These are phyloP conservation scores for Vollenhovia emeryi DNA, from an alignment of 1,140 invertebrate genomes.

Conservation along the genomic window DNA sequence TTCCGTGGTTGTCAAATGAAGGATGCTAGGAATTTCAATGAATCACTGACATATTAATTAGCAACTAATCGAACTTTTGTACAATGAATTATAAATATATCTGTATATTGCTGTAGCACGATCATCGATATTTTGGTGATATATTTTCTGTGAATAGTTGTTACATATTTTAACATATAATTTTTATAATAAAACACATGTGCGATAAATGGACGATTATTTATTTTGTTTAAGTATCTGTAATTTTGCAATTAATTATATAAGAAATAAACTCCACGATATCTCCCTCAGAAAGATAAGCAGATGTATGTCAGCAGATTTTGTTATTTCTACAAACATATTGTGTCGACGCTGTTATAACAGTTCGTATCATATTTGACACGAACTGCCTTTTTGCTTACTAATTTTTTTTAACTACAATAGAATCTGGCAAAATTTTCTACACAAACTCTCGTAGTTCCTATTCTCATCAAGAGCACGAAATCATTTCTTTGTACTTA, in stretches of 20 bases:
- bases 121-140: conserved; percentile 5
- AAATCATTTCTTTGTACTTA: no score
- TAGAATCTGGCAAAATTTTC: no score
- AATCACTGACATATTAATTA: conserved; percentile 60
- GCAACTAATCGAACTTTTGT: not conserved
- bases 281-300: not conserved
- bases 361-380: no score
- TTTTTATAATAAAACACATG: conserved; percentile 7
- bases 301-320: no score
- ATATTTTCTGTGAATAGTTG: not conserved
- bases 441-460: no score
- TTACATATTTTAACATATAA: not conserved
- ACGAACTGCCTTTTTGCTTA: no score
- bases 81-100: not conserved
- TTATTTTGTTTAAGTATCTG: not conserved
- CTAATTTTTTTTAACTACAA: no score
- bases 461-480: no score
- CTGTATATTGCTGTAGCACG: not conserved
- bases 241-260: not conserved
- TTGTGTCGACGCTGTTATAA: no score
- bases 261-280: not conserved
- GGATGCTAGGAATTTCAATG: conserved; percentile 71
- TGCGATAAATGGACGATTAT: not conserved
- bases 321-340: no score
- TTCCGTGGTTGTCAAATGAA: conserved; percentile 68